A percentile compares a stretch with the other conserved stretches of the same genome.
phyloP scores from a whole-genome alignment of 2,113 vertebrate genomes.

The Datnioides undecimradiatus region DNA sequence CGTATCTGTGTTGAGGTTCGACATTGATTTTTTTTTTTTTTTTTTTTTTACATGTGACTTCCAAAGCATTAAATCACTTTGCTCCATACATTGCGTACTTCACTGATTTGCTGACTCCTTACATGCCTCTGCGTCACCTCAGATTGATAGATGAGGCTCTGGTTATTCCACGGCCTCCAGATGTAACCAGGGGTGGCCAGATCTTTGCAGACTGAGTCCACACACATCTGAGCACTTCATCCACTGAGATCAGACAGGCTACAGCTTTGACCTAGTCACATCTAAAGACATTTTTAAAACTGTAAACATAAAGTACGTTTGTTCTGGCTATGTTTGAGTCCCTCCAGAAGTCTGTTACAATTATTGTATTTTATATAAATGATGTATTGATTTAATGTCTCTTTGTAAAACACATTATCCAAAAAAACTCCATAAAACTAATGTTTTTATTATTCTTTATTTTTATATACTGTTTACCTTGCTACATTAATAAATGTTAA shows the following conservation, averaged over 20 bases:
- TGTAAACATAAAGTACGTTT: background rate
- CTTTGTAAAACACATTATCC: background rate
- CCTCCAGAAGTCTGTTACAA: too few relatives aligned
- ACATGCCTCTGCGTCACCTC: background rate
- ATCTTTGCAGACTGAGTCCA: background rate
- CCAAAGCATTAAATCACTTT: background rate
- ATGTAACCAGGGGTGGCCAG: background rate
- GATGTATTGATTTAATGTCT: background rate
- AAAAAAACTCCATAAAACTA: too few relatives aligned
- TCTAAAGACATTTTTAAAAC: background rate
- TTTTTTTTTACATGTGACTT: slow-evolving; percentile 3
- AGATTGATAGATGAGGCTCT: background rate
- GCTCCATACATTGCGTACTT: background rate
- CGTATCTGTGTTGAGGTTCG: too few relatives aligned
- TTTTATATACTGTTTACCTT: too few relatives aligned
- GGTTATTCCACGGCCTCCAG: background rate
- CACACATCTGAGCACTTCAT: background rate
- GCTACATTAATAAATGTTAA: too few relatives aligned
- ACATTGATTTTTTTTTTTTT: too few relatives aligned
- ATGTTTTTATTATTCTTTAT: too few relatives aligned
- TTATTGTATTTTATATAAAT: background rate
- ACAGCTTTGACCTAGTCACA: background rate
- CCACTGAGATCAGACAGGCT: background rate
- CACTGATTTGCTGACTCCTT: background rate
- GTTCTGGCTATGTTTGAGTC: background rate